A percentile compares a stretch with the other conserved stretches of the same genome.
Evolutionary conservation across 2,888 invertebrate genomes (phyloP).

Genomic region (Nowickia ferox): DNA sequence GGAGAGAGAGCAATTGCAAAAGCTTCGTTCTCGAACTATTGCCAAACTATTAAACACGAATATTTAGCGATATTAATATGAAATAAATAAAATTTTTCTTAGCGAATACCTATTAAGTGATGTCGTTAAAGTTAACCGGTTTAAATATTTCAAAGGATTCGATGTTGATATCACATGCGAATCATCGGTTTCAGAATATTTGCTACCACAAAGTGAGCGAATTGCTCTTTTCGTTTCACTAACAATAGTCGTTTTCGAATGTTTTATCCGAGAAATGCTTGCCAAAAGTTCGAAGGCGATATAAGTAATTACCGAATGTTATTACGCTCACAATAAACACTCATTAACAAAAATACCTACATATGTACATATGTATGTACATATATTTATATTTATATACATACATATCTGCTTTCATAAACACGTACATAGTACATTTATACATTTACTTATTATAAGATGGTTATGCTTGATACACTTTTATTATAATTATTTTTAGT

Average conservation of each 20-base stretch:
- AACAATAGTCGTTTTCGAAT: background rate
- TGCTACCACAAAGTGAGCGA: background rate
- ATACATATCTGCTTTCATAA: no score
- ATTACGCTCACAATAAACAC: background rate
- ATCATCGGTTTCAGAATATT: background rate
- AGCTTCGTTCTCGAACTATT: background rate
- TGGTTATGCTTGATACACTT: conserved; percentile 62
- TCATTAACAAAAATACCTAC: background rate
- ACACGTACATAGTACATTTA: no score
- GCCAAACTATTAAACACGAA: background rate
- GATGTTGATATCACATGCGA: background rate
- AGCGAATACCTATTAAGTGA: background rate
- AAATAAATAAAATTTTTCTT: background rate
- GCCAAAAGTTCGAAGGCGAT: no score
- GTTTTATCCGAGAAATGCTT: background rate
- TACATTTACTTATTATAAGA: conserved; percentile 1
- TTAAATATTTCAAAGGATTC: background rate
- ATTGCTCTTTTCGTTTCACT: background rate
- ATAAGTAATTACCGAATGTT: no score
- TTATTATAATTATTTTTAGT: conserved; percentile 28
- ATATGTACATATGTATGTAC: background rate
- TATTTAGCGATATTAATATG: background rate
- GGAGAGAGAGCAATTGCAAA: no score
- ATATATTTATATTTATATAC: background rate
- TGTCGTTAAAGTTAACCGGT: background rate